phyloP scores from a whole-genome alignment of 2,888 invertebrate genomes.

The Rhingia rostrata region DNA sequence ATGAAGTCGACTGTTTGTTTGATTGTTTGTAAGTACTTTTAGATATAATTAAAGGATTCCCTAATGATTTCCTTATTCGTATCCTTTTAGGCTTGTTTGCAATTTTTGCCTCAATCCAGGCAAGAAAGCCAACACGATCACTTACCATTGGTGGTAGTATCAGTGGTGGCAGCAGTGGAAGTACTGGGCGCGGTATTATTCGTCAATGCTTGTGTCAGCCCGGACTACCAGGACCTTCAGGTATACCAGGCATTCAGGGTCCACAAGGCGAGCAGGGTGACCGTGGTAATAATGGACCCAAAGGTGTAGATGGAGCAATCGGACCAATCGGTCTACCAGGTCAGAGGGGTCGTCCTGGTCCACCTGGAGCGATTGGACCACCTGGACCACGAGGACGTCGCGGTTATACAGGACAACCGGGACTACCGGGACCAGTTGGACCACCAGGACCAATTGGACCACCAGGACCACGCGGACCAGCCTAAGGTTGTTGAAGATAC shows the following conservation, averaged over 20 bases:
- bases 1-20: conserved; percentile 53
- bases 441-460: conserved; percentile 23
- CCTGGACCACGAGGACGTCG: conserved; percentile 34
- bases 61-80: neutral
- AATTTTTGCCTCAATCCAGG: conserved; percentile 29
- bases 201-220: conserved; percentile 47
- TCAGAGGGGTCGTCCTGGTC: conserved; percentile 41
- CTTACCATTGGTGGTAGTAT: conserved; percentile 17
- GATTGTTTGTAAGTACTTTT: conserved; percentile 50
- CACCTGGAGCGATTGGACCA: conserved; percentile 29
- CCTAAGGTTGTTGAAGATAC: neutral
- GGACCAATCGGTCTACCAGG: conserved; percentile 46
- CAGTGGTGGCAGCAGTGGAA: conserved; percentile 1
- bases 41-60: neutral
- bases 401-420: conserved; percentile 47
- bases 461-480: conserved; percentile 15
- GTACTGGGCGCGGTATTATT: neutral
- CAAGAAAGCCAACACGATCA: conserved; percentile 36
- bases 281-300: conserved; percentile 25
- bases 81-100: conserved; percentile 37
- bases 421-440: conserved; percentile 36
- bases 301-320: conserved; percentile 39
- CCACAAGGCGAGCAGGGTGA: conserved; percentile 40
- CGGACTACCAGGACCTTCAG: conserved; percentile 40
- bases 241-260: conserved; percentile 22